These are phyloP conservation scores for Oxygymnocypris stewartii DNA, from an alignment of 2,113 vertebrate genomes.

Conservation along the genomic window DNA sequence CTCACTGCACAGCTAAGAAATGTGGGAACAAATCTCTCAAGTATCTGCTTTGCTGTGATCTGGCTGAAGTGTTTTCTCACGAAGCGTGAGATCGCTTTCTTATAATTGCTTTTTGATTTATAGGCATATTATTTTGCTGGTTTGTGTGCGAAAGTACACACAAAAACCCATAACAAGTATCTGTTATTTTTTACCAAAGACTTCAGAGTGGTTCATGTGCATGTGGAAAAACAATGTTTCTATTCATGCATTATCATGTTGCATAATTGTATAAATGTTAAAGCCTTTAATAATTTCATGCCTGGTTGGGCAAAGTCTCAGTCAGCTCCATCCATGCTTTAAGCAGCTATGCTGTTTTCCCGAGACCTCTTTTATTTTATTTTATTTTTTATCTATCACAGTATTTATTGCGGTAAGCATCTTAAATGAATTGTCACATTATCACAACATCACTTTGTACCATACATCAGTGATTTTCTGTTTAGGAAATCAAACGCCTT, in stretches of 20 bases:
- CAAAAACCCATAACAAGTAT: not conserved
- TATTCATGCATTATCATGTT: constrained; percentile 22
- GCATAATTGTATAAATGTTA: constrained; percentile 22
- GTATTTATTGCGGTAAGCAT: constrained; percentile 4
- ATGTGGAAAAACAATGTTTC: not conserved
- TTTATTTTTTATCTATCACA: no score
- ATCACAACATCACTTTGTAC: not conserved
- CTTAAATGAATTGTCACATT: not conserved
- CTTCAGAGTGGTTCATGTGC: constrained; percentile 8
- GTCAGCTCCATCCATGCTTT: constrained; percentile 4
- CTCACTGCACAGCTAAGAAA: not conserved
- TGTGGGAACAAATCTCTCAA: not conserved
- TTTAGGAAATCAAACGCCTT: constrained; percentile 21
- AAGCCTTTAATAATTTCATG: constrained; percentile 44
- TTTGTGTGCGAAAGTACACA: not conserved
- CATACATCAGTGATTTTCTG: constrained; percentile 1
- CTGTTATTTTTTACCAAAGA: not conserved
- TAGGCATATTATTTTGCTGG: not conserved
- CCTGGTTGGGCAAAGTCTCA: constrained; percentile 26
- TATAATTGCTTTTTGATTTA: not conserved
- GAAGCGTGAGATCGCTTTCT: not conserved
- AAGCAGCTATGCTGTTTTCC: constrained; percentile 14
- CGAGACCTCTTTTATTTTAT: no score
- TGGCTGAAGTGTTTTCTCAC: not conserved
- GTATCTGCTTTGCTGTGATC: not conserved